Percentiles rank a stretch among this genome's conserved stretches.
Conservation (phyloP, 2,113 vertebrate species). For the Pelusios castaneus region DNA sequence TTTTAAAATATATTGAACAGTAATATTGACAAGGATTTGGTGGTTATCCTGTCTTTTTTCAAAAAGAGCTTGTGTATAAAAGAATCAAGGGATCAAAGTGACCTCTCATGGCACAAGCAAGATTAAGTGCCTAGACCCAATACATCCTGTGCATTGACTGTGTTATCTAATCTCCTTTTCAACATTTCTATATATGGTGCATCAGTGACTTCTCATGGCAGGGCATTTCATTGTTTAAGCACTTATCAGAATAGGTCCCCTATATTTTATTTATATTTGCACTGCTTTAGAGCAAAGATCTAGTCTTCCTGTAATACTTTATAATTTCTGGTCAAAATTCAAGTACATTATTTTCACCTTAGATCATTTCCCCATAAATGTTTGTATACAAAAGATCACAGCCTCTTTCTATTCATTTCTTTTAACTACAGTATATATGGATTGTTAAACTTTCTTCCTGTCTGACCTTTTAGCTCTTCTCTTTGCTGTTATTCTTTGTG, state of each 20-base stretch:
- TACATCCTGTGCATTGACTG: not conserved
- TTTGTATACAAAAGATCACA: not conserved
- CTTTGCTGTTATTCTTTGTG: not conserved
- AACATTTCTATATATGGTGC: not conserved
- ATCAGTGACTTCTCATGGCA: not conserved
- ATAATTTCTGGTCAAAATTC: constrained; percentile 45
- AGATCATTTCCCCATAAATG: not conserved
- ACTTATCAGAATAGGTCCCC: not conserved
- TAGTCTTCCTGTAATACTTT: constrained; percentile 17
- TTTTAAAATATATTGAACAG: not conserved
- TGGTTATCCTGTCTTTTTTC: not conserved
- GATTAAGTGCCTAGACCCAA: not conserved
- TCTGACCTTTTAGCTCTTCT: not conserved
- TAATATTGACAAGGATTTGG: not conserved
- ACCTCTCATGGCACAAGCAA: not conserved
- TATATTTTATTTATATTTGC: constrained; percentile 3
- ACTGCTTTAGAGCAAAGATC: not conserved
- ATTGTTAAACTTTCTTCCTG: not conserved
- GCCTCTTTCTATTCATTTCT: not conserved
- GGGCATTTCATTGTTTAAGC: not conserved
- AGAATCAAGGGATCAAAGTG: not conserved
- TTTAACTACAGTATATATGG: not conserved
- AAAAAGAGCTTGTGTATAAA: not conserved
- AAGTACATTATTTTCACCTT: constrained; percentile 44
- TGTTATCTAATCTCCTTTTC: not conserved